Percentiles rank a stretch among this genome's conserved stretches.
phyloP scores from a whole-genome alignment of 1,140 invertebrate species.

The Mactra quadrangularis region DNA sequence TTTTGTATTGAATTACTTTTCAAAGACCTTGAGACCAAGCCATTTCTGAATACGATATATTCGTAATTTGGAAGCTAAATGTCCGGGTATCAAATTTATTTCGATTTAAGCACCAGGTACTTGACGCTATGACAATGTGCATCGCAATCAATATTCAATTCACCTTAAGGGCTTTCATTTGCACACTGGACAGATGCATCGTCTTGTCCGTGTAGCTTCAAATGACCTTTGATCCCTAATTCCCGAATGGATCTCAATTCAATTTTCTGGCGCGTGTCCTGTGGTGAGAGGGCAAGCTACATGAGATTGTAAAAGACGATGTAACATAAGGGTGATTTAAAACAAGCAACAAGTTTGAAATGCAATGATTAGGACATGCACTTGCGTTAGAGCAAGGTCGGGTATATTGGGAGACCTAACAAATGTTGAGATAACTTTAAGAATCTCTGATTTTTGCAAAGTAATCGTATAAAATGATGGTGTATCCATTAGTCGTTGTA shows the following conservation, averaged over 20 bases:
- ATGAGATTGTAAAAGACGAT: too few species aligned
- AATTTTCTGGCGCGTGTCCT: constrained; percentile 22
- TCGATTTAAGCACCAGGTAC: constrained; percentile 50
- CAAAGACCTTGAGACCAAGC: background rate
- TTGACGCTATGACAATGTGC: constrained; percentile 37
- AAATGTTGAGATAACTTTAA: too few species aligned
- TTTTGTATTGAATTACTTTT: constrained; percentile 50
- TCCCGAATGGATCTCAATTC: constrained; percentile 3
- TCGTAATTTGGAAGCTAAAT: constrained; percentile 38
- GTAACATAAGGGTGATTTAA: too few species aligned
- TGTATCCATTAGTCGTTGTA: too few species aligned
- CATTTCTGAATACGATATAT: constrained; percentile 16
- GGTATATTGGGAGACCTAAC: too few species aligned
- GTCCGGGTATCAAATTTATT: constrained; percentile 53
- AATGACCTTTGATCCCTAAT: constrained; percentile 50
- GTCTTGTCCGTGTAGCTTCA: background rate
- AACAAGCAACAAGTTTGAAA: too few species aligned
- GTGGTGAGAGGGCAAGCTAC: background rate
- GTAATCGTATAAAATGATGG: too few species aligned
- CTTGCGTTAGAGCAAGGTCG: too few species aligned
- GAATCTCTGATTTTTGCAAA: too few species aligned
- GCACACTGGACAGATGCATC: constrained; percentile 43
- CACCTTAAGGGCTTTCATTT: constrained; percentile 20
- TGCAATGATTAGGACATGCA: too few species aligned
- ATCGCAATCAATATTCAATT: constrained; percentile 42